These are phyloP conservation scores for Ostrea denselamellosa DNA, from an alignment of 1,140 invertebrate genomes.

Conservation along the genomic window DNA sequence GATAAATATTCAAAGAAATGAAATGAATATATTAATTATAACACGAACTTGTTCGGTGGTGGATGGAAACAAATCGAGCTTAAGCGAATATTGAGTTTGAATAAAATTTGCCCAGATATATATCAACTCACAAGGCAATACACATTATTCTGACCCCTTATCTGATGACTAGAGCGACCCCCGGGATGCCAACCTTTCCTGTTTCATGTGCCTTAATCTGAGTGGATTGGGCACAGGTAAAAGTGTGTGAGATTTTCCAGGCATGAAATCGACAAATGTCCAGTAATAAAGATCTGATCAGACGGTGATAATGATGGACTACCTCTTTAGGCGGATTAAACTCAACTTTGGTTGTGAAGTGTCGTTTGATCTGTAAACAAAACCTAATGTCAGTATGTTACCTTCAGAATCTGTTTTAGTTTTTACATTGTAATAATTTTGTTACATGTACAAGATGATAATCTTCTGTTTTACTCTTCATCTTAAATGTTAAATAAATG, in stretches of 20 bases:
- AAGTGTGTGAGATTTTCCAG: conserved; percentile 47
- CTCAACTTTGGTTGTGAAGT: conserved; percentile 16
- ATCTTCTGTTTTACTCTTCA: too few species aligned
- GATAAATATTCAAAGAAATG: too few species aligned
- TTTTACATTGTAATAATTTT: background rate
- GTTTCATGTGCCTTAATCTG: conserved; percentile 1
- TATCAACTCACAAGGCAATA: conserved; percentile 22
- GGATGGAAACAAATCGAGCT: conserved; percentile 4
- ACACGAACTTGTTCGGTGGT: background rate
- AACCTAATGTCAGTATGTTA: background rate
- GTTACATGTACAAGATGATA: background rate
- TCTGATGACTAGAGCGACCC: conserved; percentile 4
- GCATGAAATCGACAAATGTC: conserved; percentile 56
- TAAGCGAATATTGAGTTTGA: background rate
- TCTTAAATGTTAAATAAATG: too few species aligned
- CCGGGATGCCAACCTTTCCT: background rate
- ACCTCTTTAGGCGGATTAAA: conserved; percentile 44
- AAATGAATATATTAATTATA: background rate
- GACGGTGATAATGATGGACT: conserved; percentile 19
- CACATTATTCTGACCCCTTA: background rate
- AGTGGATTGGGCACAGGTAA: conserved; percentile 21
- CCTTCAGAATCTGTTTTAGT: background rate
- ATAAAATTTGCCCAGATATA: background rate
- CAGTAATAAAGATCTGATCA: conserved; percentile 38
- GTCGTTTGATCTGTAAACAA: conserved; percentile 7